phyloP scores from a whole-genome alignment of 1,140 invertebrate genomes.

The Sesamia nonagrioides region DNA sequence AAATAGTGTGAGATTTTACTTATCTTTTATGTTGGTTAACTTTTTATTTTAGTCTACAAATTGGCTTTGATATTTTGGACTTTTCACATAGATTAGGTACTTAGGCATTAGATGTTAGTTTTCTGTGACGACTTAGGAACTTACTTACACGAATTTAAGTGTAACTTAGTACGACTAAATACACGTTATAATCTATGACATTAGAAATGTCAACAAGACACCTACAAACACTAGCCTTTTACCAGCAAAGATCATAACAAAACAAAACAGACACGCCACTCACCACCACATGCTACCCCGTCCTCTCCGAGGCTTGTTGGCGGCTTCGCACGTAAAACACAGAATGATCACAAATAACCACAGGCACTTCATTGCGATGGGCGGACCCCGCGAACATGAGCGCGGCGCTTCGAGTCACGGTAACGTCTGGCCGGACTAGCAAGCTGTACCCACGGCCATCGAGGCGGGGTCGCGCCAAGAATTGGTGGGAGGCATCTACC shows the following conservation, averaged over 20 bases:
- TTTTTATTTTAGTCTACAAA: not conserved
- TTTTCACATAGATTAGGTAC: not conserved
- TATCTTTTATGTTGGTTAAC: not conserved
- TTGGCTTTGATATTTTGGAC: not conserved
- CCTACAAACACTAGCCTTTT: not conserved
- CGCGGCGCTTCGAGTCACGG: constrained; percentile 74
- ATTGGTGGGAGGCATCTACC: constrained; percentile 78
- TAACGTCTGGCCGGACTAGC: constrained; percentile 67
- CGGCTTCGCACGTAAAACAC: constrained; percentile 81
- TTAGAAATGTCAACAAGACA: constrained; percentile 25
- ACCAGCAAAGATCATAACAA: constrained; percentile 22
- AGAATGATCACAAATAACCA: constrained; percentile 82
- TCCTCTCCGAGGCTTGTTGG: constrained; percentile 80
- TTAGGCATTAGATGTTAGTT: not conserved
- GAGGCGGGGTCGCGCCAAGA: constrained; percentile 71
- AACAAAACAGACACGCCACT: constrained; percentile 60
- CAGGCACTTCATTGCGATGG: constrained; percentile 85
- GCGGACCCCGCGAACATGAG: constrained; percentile 76
- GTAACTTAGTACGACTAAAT: not conserved
- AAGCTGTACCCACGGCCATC: constrained; percentile 50
- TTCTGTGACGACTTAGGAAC: not conserved
- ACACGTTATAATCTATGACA: not conserved
- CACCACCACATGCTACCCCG: constrained; percentile 87
- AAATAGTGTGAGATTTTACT: constrained; percentile 1
- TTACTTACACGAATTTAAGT: not conserved